phyloP scores from a whole-genome alignment of 1,140 invertebrate genomes.

The Atta colombica region DNA sequence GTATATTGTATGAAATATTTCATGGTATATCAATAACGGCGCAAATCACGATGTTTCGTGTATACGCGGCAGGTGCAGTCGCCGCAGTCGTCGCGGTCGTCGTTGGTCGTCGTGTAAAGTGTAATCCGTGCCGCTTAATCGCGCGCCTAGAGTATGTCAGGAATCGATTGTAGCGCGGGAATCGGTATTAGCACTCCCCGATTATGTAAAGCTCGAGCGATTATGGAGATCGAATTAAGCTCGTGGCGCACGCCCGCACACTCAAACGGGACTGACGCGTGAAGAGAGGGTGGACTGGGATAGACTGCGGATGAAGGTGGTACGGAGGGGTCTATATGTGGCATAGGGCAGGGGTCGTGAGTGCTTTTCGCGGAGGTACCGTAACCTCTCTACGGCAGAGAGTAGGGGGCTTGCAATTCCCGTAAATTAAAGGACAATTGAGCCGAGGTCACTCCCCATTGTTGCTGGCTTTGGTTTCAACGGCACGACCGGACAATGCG shows the following conservation, averaged over 20 bases:
- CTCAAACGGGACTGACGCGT: conserved; percentile 67
- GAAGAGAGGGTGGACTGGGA: conserved; percentile 55
- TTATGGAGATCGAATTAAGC: conserved; percentile 82
- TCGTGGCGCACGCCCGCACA: conserved; percentile 75
- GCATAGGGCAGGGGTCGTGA: conserved; percentile 65
- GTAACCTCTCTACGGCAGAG: conserved; percentile 49
- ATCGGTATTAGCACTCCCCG: conserved; percentile 77
- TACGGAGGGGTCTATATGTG: neutral
- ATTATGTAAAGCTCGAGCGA: conserved; percentile 82
- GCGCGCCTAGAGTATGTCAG: conserved; percentile 64
- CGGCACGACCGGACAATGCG: conserved; percentile 79
- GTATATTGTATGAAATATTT: conserved; percentile 43
- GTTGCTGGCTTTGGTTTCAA: conserved; percentile 79
- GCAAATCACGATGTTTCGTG: conserved; percentile 40
- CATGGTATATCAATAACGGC: conserved; percentile 19
- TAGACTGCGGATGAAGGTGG: neutral
- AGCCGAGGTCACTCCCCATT: conserved; percentile 82
- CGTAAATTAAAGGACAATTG: conserved; percentile 85
- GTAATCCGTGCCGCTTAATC: conserved; percentile 76
- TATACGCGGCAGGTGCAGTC: conserved; percentile 38
- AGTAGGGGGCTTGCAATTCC: conserved; percentile 77
- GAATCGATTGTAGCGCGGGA: conserved; percentile 72
- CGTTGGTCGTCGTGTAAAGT: conserved; percentile 54
- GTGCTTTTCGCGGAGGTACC: conserved; percentile 56
- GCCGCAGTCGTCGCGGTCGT: neutral